Percentiles rank a stretch among this genome's conserved stretches.
Evolutionary conservation across 2,113 vertebrate genomes (phyloP).

Genomic region (Ibidorhyncha struthersii): DNA sequence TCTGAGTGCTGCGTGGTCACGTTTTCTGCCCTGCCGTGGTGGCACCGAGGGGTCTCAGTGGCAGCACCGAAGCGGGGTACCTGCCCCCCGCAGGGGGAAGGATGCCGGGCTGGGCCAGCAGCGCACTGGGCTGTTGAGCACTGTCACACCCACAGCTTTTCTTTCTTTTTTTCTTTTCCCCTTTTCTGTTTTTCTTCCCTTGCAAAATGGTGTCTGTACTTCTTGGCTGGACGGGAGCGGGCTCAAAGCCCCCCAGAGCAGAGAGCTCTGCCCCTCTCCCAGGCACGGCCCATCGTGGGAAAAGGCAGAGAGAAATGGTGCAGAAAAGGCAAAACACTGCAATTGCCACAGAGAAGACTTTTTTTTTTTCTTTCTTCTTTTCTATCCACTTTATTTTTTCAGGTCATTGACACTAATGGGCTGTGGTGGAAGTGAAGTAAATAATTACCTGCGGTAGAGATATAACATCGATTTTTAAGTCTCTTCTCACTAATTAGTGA

Average conservation of each 20-base stretch:
- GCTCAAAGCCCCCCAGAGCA: background rate
- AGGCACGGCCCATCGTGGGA: background rate
- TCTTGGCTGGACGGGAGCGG: accelerated
- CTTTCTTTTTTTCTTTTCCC: too few species aligned
- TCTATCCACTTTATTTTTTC: background rate
- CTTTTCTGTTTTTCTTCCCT: background rate
- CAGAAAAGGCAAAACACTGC: background rate
- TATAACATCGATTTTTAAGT: background rate
- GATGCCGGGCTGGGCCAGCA: background rate
- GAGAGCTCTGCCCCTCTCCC: background rate
- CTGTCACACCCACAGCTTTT: background rate
- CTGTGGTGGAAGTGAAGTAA: background rate
- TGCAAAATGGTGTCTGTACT: background rate
- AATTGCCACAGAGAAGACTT: background rate
- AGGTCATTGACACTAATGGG: background rate
- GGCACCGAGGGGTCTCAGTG: background rate
- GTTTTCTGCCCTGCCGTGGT: background rate
- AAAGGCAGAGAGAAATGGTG: background rate
- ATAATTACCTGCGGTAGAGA: background rate
- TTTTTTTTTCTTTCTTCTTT: background rate
- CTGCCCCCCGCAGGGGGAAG: background rate
- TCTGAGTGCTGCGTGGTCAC: accelerated
- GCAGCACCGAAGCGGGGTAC: background rate
- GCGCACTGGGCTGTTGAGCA: background rate
- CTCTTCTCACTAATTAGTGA: background rate